Conservation (phyloP, 2,888 invertebrate genomes). For the Nomada ferruginata region DNA sequence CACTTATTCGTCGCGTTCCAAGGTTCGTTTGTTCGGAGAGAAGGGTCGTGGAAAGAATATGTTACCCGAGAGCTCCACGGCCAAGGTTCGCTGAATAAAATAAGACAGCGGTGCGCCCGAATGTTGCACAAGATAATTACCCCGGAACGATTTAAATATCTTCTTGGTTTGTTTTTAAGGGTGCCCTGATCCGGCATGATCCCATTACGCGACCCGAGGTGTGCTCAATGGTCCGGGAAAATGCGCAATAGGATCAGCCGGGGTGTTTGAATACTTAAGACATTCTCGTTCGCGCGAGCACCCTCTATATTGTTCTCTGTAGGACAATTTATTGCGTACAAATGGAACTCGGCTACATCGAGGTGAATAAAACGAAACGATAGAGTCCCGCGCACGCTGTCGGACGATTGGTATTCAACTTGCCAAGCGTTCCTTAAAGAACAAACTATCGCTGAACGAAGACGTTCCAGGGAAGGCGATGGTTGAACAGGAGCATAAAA, state of each 20-base stretch:
- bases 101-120: background rate
- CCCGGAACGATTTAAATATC: conserved; percentile 5
- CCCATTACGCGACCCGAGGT: background rate
- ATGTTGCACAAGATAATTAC: background rate
- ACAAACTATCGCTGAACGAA: background rate
- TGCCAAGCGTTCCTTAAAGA: no score
- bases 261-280: background rate
- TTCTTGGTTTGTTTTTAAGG: background rate
- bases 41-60: background rate
- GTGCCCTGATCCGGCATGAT: background rate
- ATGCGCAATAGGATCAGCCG: no score
- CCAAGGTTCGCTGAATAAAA: background rate
- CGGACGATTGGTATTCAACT: no score
- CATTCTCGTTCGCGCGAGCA: no score
- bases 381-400: no score
- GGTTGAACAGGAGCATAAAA: background rate
- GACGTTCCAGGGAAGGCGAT: background rate
- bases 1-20: background rate
- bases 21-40: background rate
- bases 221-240: background rate
- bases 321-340: no score
- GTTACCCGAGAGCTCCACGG: background rate
- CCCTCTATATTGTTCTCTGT: no score
- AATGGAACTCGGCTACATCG: no score
- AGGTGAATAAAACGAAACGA: no score